A percentile compares a stretch with the other conserved stretches of the same genome.
phyloP scores from a whole-genome alignment of 1,140 invertebrate species.

The Epicauta chinensis region DNA sequence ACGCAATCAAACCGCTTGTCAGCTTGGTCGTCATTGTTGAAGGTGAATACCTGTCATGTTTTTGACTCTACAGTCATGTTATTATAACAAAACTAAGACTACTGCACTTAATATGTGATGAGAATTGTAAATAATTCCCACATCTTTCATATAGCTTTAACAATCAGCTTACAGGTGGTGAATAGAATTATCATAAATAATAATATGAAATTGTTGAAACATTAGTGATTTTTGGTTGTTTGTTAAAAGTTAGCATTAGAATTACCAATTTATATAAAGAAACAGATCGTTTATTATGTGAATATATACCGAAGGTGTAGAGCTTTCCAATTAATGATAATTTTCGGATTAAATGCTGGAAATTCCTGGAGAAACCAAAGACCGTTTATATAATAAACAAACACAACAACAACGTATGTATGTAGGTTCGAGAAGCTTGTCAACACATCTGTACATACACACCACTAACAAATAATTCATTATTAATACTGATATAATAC shows the following conservation, averaged over 20 bases:
- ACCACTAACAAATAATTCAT: constrained; percentile 23
- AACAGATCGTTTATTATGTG: too few relatives aligned
- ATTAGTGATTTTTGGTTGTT: too few relatives aligned
- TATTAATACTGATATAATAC: constrained; percentile 23
- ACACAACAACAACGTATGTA: too few relatives aligned
- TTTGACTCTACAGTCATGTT: not conserved
- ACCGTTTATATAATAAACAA: too few relatives aligned
- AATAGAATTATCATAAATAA: too few relatives aligned
- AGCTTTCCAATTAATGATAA: constrained; percentile 5
- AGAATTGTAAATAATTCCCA: not conserved
- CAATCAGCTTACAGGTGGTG: too few relatives aligned
- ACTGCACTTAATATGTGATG: not conserved
- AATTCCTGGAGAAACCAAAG: constrained; percentile 15
- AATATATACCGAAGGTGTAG: too few relatives aligned
- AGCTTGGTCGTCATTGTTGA: not conserved
- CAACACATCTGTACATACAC: constrained; percentile 14
- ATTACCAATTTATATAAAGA: too few relatives aligned
- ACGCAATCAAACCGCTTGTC: constrained; percentile 19
- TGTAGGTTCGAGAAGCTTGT: constrained; percentile 13
- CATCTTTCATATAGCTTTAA: too few relatives aligned
- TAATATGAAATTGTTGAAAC: too few relatives aligned
- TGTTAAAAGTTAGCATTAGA: too few relatives aligned
- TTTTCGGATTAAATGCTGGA: constrained; percentile 11
- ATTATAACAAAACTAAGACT: not conserved
- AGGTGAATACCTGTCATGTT: constrained; percentile 8